These are phyloP conservation scores for Drosophila micromelanica DNA, from an alignment of 1,140 invertebrate genomes.

Conservation along the genomic window DNA sequence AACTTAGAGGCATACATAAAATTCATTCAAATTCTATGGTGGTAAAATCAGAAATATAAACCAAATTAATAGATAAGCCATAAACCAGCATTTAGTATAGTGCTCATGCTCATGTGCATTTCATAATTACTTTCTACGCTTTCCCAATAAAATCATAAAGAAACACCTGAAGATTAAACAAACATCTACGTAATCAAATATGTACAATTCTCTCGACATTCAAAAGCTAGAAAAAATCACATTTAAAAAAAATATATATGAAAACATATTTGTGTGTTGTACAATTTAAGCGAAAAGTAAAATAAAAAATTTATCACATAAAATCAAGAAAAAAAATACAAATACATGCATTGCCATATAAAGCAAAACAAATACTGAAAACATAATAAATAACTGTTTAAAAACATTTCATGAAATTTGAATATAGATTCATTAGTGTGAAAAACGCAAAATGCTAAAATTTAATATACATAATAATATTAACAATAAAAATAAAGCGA, in stretches of 20 bases:
- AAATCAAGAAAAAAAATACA: constrained; percentile 13
- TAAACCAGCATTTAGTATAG: constrained; percentile 4
- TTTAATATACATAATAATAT: constrained; percentile 24
- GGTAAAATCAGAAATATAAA: constrained; percentile 1
- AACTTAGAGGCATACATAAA: background rate
- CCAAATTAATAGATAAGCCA: constrained; percentile 12
- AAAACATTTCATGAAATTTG: constrained; percentile 63
- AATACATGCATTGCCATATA: constrained; percentile 58
- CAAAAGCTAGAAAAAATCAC: constrained; percentile 7
- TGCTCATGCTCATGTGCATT: constrained; percentile 1
- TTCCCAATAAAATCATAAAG: constrained; percentile 17
- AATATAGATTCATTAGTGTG: constrained; percentile 69
- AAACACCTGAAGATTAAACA: constrained; percentile 45
- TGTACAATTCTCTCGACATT: constrained; percentile 64
- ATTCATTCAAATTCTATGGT: background rate
- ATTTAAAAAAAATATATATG: constrained; percentile 5
- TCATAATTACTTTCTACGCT: constrained; percentile 19
- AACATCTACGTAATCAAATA: constrained; percentile 70
- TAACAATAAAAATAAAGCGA: constrained; percentile 17
- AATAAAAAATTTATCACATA: background rate
- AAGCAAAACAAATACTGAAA: constrained; percentile 22
- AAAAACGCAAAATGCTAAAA: constrained; percentile 22
- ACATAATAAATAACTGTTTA: constrained; percentile 50
- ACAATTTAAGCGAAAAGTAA: constrained; percentile 47
- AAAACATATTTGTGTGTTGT: constrained; percentile 54